phyloP scores from a whole-genome alignment of 2,888 invertebrate species.

The Amitus sp. region DNA sequence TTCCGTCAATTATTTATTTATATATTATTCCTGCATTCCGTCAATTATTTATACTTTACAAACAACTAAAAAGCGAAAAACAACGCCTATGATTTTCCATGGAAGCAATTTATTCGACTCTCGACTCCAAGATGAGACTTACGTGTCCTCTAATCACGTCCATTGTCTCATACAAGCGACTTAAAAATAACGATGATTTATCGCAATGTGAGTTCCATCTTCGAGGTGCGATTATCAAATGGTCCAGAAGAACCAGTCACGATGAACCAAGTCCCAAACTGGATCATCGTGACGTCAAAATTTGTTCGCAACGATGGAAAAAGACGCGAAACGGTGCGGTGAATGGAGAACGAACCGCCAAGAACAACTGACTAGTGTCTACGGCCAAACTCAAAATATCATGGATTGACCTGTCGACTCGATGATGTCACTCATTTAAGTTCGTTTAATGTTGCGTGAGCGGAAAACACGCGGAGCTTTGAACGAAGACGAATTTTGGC shows the following conservation, averaged over 20 bases:
- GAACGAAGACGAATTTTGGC: conserved; percentile 22
- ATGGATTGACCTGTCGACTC: conserved; percentile 62
- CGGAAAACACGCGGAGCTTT: conserved; percentile 22
- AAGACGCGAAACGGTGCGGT: conserved; percentile 14
- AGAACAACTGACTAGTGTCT: conserved; percentile 48
- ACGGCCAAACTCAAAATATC: conserved; percentile 59
- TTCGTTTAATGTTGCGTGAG: conserved; percentile 50
- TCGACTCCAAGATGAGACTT: conserved; percentile 43
- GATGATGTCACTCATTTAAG: conserved; percentile 64
- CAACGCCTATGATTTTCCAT: no score
- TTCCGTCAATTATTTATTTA: no score
- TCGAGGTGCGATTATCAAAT: no score
- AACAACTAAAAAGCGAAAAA: no score
- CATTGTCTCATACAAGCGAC: conserved; percentile 39
- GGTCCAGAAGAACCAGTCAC: no score
- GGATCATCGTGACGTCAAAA: no score
- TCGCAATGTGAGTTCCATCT: not conserved
- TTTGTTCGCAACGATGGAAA: no score
- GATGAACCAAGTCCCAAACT: no score
- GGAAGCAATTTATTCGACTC: no score
- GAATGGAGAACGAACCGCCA: conserved; percentile 38
- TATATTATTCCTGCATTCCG: no score
- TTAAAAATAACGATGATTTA: not conserved
- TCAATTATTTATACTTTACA: no score
- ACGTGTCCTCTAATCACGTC: conserved; percentile 59